These are phyloP conservation scores for Halcyon badia DNA, from an alignment of 2,797 vertebrate genomes.

Conservation along the genomic window DNA sequence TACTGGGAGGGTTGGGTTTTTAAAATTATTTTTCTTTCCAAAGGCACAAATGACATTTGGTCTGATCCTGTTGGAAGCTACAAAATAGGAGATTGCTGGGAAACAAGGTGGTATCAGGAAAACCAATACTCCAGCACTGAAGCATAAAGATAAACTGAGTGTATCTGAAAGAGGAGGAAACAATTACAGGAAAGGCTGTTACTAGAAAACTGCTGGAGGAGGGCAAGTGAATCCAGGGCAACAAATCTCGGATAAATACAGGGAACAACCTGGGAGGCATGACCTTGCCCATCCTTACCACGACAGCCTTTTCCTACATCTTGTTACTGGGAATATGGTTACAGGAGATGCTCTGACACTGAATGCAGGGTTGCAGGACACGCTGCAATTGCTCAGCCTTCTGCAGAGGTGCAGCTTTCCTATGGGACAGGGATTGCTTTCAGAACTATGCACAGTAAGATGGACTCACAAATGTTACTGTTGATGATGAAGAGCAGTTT, in stretches of 20 bases:
- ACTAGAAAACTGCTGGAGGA: neutral
- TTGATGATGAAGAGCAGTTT: neutral
- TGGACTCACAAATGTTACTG: neutral
- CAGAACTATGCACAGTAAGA: neutral
- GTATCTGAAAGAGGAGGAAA: neutral
- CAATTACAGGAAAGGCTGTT: slow-evolving; percentile 30
- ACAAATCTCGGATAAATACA: neutral
- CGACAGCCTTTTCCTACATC: neutral
- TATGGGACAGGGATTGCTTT: fast-evolving
- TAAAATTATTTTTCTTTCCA: neutral
- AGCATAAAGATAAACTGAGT: neutral
- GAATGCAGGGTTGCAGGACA: neutral
- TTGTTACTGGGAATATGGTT: neutral
- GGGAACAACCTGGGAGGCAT: neutral
- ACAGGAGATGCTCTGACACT: neutral
- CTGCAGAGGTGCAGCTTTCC: neutral
- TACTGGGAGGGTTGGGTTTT: neutral
- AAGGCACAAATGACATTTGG: neutral
- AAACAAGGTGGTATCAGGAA: neutral
- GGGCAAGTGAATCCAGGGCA: neutral
- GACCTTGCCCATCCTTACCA: slow-evolving; percentile 17
- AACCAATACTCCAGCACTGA: neutral
- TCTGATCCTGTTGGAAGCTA: neutral
- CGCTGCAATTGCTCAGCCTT: neutral
- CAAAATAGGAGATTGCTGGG: neutral